Conservation (phyloP, 1,140 invertebrate species). For the Penaeus vannamei region DNA sequence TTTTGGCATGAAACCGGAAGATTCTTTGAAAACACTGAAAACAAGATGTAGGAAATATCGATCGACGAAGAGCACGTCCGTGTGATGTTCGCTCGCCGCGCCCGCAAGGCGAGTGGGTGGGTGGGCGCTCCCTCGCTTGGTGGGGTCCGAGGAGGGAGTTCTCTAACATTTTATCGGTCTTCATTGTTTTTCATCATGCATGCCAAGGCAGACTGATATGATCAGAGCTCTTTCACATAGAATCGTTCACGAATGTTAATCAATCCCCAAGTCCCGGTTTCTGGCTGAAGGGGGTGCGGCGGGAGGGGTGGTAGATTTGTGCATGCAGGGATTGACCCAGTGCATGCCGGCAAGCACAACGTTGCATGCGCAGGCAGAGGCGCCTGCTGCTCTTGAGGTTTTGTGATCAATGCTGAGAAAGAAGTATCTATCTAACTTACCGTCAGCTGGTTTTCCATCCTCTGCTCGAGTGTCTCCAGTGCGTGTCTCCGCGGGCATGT, state of each 20-base stretch:
- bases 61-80: slow-evolving; percentile 45
- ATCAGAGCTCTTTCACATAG: too few species aligned
- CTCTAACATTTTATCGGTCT: slow-evolving; percentile 43
- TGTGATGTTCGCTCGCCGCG: slow-evolving; percentile 53
- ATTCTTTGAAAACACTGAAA: slow-evolving; percentile 6
- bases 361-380: slow-evolving; percentile 60
- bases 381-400: slow-evolving; percentile 53
- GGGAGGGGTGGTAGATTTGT: slow-evolving; percentile 62
- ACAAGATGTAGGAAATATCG: slow-evolving; percentile 50
- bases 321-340: slow-evolving; percentile 63
- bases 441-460: slow-evolving; percentile 17
- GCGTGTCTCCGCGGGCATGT: slow-evolving; percentile 25
- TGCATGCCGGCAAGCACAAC: slow-evolving; percentile 63
- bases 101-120: slow-evolving; percentile 55
- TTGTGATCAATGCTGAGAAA: slow-evolving; percentile 55
- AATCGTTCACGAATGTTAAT: too few species aligned
- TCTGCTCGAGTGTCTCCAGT: slow-evolving; percentile 47
- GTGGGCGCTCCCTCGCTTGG: slow-evolving; percentile 41
- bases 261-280: neutral
- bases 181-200: slow-evolving; percentile 3
- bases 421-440: slow-evolving; percentile 56
- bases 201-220: too few species aligned
- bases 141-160: neutral
- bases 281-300: slow-evolving; percentile 39
- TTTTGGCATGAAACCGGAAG: too few species aligned